These are phyloP conservation scores for Gastrophryne carolinensis DNA, from an alignment of 2,797 vertebrate genomes.

Conservation along the genomic window DNA sequence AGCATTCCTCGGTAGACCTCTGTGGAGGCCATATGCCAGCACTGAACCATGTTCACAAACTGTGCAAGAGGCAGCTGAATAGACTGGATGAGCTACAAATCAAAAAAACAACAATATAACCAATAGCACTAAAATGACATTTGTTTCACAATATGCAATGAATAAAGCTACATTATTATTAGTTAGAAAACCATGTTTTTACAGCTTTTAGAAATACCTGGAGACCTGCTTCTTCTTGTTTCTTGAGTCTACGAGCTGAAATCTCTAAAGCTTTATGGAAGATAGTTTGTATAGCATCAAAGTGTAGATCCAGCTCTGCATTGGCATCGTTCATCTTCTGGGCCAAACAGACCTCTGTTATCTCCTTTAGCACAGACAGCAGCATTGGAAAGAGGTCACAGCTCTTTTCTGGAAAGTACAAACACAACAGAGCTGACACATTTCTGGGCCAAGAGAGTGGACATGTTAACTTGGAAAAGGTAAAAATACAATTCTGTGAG, in stretches of 20 bases:
- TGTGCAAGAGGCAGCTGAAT: slow-evolving; percentile 72
- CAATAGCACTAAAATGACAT: too few relatives aligned
- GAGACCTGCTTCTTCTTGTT: slow-evolving; percentile 75
- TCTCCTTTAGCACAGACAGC: slow-evolving; percentile 78
- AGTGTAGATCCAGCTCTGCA: slow-evolving; percentile 60
- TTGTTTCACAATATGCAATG: too few relatives aligned
- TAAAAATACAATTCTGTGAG: too few relatives aligned
- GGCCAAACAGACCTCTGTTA: slow-evolving; percentile 66
- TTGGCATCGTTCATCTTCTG: slow-evolving; percentile 55
- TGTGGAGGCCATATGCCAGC: slow-evolving; percentile 61
- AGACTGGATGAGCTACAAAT: slow-evolving; percentile 75
- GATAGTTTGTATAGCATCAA: slow-evolving; percentile 75
- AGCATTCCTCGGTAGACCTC: slow-evolving; percentile 73
- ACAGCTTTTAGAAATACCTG: slow-evolving; percentile 70
- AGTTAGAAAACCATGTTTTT: neutral
- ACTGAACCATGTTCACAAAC: slow-evolving; percentile 75
- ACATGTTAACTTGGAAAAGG: too few relatives aligned
- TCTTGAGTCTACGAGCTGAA: slow-evolving; percentile 71
- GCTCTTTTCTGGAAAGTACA: slow-evolving; percentile 21
- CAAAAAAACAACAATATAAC: neutral
- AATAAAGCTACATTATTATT: too few relatives aligned
- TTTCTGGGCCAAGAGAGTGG: too few relatives aligned
- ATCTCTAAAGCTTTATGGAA: slow-evolving; percentile 89
- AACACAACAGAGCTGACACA: neutral
- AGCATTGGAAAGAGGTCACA: slow-evolving; percentile 71